phyloP scores from a whole-genome alignment of 2,797 vertebrate species.

The Limnodromus scolopaceus region DNA sequence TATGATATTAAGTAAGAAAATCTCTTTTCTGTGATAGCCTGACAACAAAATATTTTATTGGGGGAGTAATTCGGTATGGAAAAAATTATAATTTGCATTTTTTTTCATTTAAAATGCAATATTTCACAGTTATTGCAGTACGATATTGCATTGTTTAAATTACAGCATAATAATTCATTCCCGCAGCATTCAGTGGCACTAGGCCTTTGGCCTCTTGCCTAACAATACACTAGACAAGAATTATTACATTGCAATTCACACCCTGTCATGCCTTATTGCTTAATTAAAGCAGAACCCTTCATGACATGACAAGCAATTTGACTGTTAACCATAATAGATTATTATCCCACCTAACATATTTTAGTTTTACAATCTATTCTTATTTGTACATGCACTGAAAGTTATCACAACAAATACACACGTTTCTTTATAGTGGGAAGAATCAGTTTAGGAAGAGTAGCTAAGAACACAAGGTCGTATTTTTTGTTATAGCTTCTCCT shows the following conservation, averaged over 20 bases:
- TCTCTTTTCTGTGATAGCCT: not conserved
- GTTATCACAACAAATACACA: conserved; percentile 18
- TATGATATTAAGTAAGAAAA: not conserved
- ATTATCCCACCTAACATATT: conserved; percentile 69
- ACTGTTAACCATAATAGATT: conserved; percentile 77
- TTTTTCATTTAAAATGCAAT: not conserved
- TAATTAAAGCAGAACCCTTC: conserved; percentile 79
- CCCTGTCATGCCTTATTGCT: conserved; percentile 75
- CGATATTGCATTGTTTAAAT: conserved; percentile 46
- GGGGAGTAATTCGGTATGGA: not conserved
- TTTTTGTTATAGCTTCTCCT: not conserved
- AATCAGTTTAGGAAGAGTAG: not conserved
- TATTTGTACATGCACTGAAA: not conserved
- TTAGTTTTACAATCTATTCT: conserved; percentile 61
- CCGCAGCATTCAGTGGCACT: conserved; percentile 27
- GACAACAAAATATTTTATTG: not conserved
- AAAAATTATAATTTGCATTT: not conserved
- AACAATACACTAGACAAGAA: conserved; percentile 76
- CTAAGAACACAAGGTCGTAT: not conserved
- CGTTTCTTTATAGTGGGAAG: not conserved
- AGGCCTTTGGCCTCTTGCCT: conserved; percentile 76
- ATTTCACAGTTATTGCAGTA: conserved; percentile 33
- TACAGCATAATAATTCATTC: conserved; percentile 60
- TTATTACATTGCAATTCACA: conserved; percentile 77
- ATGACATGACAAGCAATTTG: conserved; percentile 76